These are phyloP conservation scores for Chroicocephalus ridibundus DNA, from an alignment of 2,113 vertebrate species.

Conservation along the genomic window DNA sequence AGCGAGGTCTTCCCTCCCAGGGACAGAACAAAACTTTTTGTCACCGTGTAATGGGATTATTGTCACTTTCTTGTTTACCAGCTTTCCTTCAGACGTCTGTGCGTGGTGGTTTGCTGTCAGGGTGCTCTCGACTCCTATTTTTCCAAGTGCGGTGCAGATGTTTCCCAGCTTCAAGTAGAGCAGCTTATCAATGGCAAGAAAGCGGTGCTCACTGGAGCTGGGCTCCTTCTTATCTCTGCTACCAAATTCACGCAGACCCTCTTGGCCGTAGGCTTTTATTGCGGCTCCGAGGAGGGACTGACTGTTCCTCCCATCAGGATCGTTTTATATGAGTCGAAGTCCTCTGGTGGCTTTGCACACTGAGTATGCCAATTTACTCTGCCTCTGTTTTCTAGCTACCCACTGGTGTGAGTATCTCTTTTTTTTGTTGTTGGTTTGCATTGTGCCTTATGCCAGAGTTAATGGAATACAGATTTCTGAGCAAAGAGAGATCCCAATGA, in stretches of 20 bases:
- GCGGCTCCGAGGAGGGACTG: background rate
- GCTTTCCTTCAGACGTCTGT: background rate
- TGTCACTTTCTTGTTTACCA: background rate
- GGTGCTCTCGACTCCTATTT: background rate
- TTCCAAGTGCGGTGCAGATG: background rate
- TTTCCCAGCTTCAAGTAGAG: background rate
- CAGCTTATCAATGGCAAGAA: background rate
- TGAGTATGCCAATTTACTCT: background rate
- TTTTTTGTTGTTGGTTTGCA: background rate
- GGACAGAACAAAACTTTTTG: background rate
- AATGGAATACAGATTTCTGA: conserved; percentile 22
- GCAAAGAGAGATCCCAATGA: background rate
- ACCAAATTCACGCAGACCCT: background rate
- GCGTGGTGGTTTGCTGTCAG: background rate
- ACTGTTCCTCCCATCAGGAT: background rate
- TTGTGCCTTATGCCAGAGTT: background rate
- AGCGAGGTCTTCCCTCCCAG: background rate
- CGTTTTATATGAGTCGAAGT: background rate
- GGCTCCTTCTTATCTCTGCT: conserved; percentile 15
- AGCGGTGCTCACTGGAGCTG: background rate
- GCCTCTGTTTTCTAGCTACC: background rate
- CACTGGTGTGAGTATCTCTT: background rate
- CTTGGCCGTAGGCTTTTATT: background rate
- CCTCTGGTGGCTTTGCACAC: background rate
- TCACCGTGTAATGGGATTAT: background rate